Conservation (phyloP, 2,888 invertebrate genomes). For the Sphaeridia pumilis region DNA sequence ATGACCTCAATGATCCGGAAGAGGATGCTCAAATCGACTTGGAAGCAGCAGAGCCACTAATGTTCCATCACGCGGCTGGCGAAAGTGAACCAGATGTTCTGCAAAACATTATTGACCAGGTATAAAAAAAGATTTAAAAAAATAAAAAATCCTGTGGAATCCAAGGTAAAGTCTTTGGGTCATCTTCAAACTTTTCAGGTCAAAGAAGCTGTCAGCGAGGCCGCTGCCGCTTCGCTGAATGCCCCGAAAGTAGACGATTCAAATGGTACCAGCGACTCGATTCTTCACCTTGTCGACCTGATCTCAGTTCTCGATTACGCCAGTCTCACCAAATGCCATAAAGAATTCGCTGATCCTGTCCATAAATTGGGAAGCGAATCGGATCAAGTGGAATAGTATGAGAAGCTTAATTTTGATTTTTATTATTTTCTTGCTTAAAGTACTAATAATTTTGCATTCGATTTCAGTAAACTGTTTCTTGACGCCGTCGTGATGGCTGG, state of each 20-base stretch:
- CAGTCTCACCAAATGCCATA: conserved; percentile 22
- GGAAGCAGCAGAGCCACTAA: conserved; percentile 21
- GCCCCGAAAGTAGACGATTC: too few species aligned
- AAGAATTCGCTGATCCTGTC: conserved; percentile 15
- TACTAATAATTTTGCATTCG: neutral
- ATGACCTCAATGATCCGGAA: conserved; percentile 30
- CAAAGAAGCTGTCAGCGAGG: too few species aligned
- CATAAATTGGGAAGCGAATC: conserved; percentile 13
- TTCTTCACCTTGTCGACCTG: conserved; percentile 24
- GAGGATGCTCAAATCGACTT: conserved; percentile 28
- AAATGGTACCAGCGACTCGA: too few species aligned
- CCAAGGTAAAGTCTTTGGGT: too few species aligned
- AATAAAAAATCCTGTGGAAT: neutral
- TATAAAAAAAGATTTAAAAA: too few species aligned
- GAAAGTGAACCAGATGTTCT: conserved; percentile 26
- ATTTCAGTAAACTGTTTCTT: conserved; percentile 29
- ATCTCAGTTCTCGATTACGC: conserved; percentile 30
- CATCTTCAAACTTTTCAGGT: too few species aligned
- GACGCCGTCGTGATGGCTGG: conserved; percentile 30
- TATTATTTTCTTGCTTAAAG: neutral
- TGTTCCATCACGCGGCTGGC: conserved; percentile 28
- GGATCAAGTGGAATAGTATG: conserved; percentile 26
- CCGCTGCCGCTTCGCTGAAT: too few species aligned
- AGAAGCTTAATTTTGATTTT: neutral
- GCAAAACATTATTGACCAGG: conserved; percentile 21